Evolutionary conservation across 2,888 invertebrate genomes (phyloP).

Genomic region (Leucoma salicis): DNA sequence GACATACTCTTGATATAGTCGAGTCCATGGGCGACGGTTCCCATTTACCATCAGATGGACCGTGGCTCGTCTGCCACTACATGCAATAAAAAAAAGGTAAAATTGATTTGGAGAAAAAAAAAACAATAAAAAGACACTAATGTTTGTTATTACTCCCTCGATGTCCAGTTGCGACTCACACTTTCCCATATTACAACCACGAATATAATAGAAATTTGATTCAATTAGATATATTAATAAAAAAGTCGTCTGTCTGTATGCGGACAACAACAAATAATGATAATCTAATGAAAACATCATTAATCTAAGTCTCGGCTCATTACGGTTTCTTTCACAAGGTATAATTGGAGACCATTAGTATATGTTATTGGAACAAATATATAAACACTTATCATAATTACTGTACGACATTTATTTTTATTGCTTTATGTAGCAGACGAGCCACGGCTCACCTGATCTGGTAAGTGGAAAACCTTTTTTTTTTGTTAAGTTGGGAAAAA

Average conservation of each 20-base stretch:
- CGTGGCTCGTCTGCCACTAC: too few relatives aligned
- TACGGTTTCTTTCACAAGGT: slow-evolving; percentile 42
- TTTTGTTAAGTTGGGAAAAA: too few relatives aligned
- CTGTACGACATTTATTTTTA: slow-evolving; percentile 20
- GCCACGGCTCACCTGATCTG: too few relatives aligned
- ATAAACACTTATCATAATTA: slow-evolving; percentile 2
- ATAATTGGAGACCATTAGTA: slow-evolving; percentile 48
- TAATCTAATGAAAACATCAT: slow-evolving; percentile 61
- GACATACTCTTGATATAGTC: too few relatives aligned
- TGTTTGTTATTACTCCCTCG: neutral
- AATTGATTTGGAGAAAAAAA: too few relatives aligned
- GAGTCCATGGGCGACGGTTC: too few relatives aligned
- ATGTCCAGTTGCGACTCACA: neutral
- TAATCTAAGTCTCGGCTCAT: slow-evolving; percentile 46
- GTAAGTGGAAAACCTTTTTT: too few relatives aligned
- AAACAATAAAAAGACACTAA: too few relatives aligned
- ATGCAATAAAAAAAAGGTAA: too few relatives aligned
- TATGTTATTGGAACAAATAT: slow-evolving; percentile 22
- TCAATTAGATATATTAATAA: slow-evolving; percentile 33
- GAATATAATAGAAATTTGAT: slow-evolving; percentile 15
- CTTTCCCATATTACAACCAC: neutral
- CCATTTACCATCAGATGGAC: too few relatives aligned
- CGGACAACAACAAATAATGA: slow-evolving; percentile 17
- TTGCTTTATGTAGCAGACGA: too few relatives aligned
- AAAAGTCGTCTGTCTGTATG: slow-evolving; percentile 24